Percentiles rank a stretch among this genome's conserved stretches.
Evolutionary conservation across 2,113 vertebrate genomes (phyloP).

Genomic region (Phaethon lepturus): DNA sequence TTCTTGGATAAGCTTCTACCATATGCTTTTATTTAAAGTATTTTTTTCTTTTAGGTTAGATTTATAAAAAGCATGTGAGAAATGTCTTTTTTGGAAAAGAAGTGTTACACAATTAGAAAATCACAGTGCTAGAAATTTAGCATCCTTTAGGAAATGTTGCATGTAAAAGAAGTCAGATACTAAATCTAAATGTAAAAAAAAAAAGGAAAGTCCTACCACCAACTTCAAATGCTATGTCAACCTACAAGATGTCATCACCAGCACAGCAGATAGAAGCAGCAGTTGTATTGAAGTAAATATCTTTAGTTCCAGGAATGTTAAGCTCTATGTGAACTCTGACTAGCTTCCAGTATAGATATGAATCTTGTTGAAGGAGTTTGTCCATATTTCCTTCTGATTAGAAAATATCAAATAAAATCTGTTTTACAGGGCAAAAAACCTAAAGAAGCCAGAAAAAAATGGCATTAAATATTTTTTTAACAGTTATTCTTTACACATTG

Average conservation of each 20-base stretch:
- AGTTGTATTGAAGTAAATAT: neutral
- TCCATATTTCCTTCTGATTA: slow-evolving; percentile 34
- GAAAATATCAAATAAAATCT: neutral
- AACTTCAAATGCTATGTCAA: slow-evolving; percentile 12
- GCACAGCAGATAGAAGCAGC: neutral
- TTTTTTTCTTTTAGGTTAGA: slow-evolving; percentile 55
- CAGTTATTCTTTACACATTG: neutral
- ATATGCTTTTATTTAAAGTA: slow-evolving; percentile 75
- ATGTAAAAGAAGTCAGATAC: slow-evolving; percentile 20
- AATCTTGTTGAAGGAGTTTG: slow-evolving; percentile 31
- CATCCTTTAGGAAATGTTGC: slow-evolving; percentile 52
- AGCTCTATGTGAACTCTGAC: slow-evolving; percentile 14
- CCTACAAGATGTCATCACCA: slow-evolving; percentile 8
- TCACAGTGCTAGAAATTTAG: slow-evolving; percentile 40
- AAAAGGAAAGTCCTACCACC: neutral
- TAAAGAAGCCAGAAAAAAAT: neutral
- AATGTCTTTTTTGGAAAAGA: slow-evolving; percentile 50
- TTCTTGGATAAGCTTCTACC: slow-evolving; percentile 70
- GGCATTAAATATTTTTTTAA: neutral
- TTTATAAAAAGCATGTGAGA: slow-evolving; percentile 69
- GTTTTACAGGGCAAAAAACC: neutral
- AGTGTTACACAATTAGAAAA: slow-evolving; percentile 62
- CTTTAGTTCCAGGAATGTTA: slow-evolving; percentile 31
- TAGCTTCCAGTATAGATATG: slow-evolving; percentile 6
- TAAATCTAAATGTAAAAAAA: slow-evolving; percentile 6